Conservation (phyloP, 2,797 vertebrate species). For the Erethizon dorsatum region DNA sequence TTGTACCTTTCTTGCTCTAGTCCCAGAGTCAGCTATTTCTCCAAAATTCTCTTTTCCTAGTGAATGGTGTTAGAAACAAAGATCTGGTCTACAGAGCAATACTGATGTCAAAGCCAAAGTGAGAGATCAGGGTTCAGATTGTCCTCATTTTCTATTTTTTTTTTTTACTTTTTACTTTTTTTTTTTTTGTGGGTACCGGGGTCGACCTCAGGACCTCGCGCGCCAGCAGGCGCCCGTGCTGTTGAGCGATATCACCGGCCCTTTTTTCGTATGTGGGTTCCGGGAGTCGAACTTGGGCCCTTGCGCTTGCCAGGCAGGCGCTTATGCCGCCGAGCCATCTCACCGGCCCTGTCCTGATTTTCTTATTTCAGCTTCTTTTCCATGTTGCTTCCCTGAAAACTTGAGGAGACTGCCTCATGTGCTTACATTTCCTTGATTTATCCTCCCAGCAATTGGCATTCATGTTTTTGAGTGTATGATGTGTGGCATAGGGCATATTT, state of each 20-base stretch:
- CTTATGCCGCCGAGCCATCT: too few relatives aligned
- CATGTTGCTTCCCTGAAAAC: background rate
- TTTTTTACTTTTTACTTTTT: too few relatives aligned
- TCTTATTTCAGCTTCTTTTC: background rate
- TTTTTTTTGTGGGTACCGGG: too few relatives aligned
- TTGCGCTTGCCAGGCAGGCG: too few relatives aligned
- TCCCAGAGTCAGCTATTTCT: background rate
- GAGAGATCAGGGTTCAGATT: background rate
- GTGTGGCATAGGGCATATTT: background rate
- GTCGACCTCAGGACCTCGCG: too few relatives aligned
- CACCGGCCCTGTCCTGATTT: background rate
- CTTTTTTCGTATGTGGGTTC: too few relatives aligned
- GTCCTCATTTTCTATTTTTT: too few relatives aligned
- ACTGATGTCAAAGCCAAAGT: background rate
- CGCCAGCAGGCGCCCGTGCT: too few relatives aligned
- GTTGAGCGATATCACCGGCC: too few relatives aligned
- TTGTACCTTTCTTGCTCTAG: background rate
- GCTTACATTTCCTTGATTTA: background rate
- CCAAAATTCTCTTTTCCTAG: background rate
- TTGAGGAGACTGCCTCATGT: background rate
- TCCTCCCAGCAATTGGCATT: background rate
- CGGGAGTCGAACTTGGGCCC: too few relatives aligned
- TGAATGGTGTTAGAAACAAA: background rate
- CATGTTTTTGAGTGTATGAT: background rate
- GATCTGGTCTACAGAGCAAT: background rate